Base-by-base conservation (phyloP, 1,140 invertebrate genomes). In the Zaprionus davidi region DNA sequence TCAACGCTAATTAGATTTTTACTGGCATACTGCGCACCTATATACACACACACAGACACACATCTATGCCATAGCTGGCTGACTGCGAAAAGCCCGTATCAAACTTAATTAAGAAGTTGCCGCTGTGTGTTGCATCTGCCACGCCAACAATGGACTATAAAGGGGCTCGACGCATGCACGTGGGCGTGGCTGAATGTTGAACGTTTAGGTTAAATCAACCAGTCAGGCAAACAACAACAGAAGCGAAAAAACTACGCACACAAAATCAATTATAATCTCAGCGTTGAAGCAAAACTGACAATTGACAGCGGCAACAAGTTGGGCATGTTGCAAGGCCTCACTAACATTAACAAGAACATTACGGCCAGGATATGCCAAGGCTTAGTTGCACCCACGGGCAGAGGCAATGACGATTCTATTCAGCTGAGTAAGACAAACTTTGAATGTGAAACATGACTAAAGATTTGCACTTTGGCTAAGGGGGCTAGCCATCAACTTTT, bases 61-160 rank as follows among this genome's bases (percentile, higher is more conserved):
- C 44, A 36, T 55, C 60, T 56, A 56, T 66, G 15, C 38, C 17
- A 53, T 53, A 63, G 20, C n/a, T 5, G 13, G 56, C 24, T 36
- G 58, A 11, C 38, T 49, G 68, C 68, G 64, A 72, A 82, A 79
- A 87, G 66, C 82, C 68, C 57, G 71, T 76, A 41, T 74, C 71
- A 83, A 87, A 87, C 83, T 87, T 88, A 87, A 87, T 87, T 87
- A 87, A 87, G 84, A 83, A 88, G 73, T 84, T 86, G 69, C 82
- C 68, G 71, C 71, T 78, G 76, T 78, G 76, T 46, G 41, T 58
- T 77, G 69, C 72, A 64, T 44, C 72, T 71, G 31, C 77, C 73
- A 67, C 60, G 63, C 22, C 51, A 63, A 24, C 46, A 51, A 49
- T 49, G 46, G 3, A 51, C 46, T 11, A 22, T 51, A 22, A 51